Conservation (phyloP, 2,888 invertebrate species). For the Cabera pusaria region DNA sequence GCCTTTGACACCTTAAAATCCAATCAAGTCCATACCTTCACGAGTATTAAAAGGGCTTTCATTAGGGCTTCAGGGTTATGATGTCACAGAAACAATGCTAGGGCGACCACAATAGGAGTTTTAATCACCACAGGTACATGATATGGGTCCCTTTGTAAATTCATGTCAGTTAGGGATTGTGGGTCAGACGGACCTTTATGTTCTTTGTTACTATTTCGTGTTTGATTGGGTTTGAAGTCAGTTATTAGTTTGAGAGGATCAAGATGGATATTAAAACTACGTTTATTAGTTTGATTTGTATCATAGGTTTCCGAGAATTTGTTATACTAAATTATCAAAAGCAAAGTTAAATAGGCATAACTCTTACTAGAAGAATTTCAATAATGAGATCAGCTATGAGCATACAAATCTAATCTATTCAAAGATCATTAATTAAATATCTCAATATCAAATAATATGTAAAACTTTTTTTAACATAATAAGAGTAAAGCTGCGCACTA, state of each 20-base stretch:
- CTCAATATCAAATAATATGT: too few species aligned
- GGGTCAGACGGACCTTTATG: constrained; percentile 12
- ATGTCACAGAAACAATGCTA: constrained; percentile 53
- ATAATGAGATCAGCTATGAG: too few species aligned
- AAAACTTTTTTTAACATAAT: too few species aligned
- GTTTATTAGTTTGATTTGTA: constrained; percentile 6
- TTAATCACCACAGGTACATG: constrained; percentile 47
- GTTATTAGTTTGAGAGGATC: neutral
- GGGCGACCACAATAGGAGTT: constrained; percentile 49
- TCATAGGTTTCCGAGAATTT: too few species aligned
- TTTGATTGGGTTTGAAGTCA: neutral
- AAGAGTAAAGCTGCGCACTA: too few species aligned
- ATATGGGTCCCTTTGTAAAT: constrained; percentile 36
- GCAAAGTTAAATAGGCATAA: too few species aligned
- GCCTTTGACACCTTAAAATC: constrained; percentile 60
- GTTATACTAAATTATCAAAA: too few species aligned
- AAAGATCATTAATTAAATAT: too few species aligned
- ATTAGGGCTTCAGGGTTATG: constrained; percentile 53
- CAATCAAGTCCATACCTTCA: constrained; percentile 54
- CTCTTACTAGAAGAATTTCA: too few species aligned
- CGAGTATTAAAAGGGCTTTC: constrained; percentile 56
- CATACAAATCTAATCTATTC: too few species aligned
- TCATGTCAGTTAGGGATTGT: constrained; percentile 14
- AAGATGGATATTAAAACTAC: neutral
- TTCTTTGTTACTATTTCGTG: constrained; percentile 4